Base-by-base conservation (phyloP, 2,797 vertebrate species). In the Enteromius fasciolatus region DNA sequence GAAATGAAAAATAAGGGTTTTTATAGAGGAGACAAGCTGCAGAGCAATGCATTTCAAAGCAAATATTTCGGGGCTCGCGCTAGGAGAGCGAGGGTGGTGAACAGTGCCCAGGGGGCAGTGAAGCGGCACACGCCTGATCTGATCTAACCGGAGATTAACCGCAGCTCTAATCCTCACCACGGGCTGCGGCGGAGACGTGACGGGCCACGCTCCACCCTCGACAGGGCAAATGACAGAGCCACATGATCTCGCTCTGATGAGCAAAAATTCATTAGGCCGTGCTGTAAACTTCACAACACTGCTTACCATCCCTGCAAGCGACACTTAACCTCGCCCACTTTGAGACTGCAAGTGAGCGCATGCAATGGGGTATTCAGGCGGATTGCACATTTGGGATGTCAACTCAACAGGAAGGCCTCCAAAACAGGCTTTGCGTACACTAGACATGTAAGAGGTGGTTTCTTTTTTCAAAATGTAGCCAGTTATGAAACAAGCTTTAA, bases 61-160 rank as follows among this genome's bases (percentile, higher is more conserved):
- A 52, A 85, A 84, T 81, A 84, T 82, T 83, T 86, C 74, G 67
- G 39, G 25, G 48, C 25, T 31, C 6, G 25, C 1, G 28, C 59
- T 63, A 25, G 23, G 50, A 59, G 46, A 84, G 59, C 3, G 17
- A 41, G 80, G 73, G 64, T 66, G 66, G 72, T 54, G 70, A 83
- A 78, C n/a, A n/a, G 54, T 78, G 54, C 66, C 61, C 63, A 20
- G 75, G 75, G 50, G 44, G 68, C 33, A 73, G 25, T 72, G 78
- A 80, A 80, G 66, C 54, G 9, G 23, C 48, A 57, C 76, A 73
- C 12, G 25, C 36, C 61, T 82, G 63, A 63, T 84, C 79, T 82
- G 79, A 87, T 85, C 82, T 73, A 86, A 85, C 83, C 61, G 50
- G 80, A 86, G 87, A 86, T 84, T 87, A 87, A 84, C 64, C 63